Evolutionary conservation across 2,113 vertebrate species (phyloP), one percentile per base, ranked within the genome.

Genomic region (Rhinoptilus africanus): DNA sequence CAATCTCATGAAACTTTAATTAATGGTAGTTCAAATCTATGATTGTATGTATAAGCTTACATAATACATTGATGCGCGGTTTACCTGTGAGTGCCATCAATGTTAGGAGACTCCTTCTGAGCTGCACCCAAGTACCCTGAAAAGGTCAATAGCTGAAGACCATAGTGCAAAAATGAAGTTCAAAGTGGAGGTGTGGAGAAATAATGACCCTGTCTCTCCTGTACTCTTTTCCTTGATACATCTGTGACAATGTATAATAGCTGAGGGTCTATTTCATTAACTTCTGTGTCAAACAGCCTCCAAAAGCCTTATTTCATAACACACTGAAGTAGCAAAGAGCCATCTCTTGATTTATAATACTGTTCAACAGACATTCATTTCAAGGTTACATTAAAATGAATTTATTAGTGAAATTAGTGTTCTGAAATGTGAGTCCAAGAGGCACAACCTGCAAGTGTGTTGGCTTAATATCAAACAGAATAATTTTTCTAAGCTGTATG

Each of bases 371-470:
- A 62, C 57, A 68, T 14, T 92, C 13, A 32, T 79, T 91, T 88
- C 54, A 35, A 51, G 57, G 72, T 86, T 82, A 57, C 43, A 54
- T 78, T 75, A 69, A 60, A 85, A 76, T 53, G 4, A 78, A 84
- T 95, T 85, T 97, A 85, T 91, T 82, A 92, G 56, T 77, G 66
- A 84, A 89, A 93, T 89, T 75, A 91, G 37, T 64, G 68, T 39
- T 87, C 76, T 85, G 39, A 94, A 93, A 81, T 81, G 34, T 51
- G 32, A 76, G n/a, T 76, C 24, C 13, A 34, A 35, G 53, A 90
- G 57, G 23, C 85, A 56, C 48, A 79, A 57, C 24, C 30, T 88
- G 47, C 34, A 88, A 74, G 15, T 74, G 77, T 81, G 39, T 59
- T 94, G 64, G 47, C 60, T 92, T 92, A 67, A 39, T 87, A 87